Percentiles rank a stretch among this genome's conserved stretches.
These are phyloP conservation scores for Deroplatys truncata DNA, from an alignment of 2,888 invertebrate genomes.

Conservation along the genomic window DNA sequence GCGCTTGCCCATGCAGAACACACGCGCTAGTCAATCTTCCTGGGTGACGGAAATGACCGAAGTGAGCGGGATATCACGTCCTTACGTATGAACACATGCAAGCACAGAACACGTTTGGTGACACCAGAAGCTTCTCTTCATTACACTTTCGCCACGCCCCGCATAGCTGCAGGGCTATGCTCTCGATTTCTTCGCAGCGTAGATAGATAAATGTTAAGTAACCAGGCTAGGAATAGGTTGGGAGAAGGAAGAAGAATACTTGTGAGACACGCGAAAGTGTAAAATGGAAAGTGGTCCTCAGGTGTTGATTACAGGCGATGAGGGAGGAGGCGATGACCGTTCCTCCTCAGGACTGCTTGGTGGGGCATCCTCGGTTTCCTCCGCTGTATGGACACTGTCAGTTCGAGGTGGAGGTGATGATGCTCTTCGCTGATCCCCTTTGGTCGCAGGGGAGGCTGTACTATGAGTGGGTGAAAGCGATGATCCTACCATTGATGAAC, in stretches of 20 bases:
- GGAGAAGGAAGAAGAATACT: conserved; percentile 7
- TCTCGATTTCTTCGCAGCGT: conserved; percentile 29
- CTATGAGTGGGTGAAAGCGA: conserved; percentile 1
- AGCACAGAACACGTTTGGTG: conserved; percentile 17
- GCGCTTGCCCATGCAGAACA: background rate
- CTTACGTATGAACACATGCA: background rate
- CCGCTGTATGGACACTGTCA: background rate
- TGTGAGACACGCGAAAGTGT: background rate
- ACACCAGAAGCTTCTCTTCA: conserved; percentile 20
- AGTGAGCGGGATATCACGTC: background rate
- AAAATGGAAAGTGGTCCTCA: conserved; percentile 36
- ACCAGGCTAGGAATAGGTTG: conserved; percentile 17
- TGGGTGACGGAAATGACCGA: background rate
- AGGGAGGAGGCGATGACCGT: conserved; percentile 37
- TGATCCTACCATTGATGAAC: conserved; percentile 22
- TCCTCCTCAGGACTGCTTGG: conserved; percentile 17
- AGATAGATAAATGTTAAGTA: conserved; percentile 21
- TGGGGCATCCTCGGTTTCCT: conserved; percentile 2
- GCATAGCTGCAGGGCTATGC: conserved; percentile 22
- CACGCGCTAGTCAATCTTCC: background rate
- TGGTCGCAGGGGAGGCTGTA: background rate
- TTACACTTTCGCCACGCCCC: conserved; percentile 32
- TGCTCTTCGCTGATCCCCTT: background rate
- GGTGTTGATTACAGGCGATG: conserved; percentile 44
- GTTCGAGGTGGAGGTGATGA: background rate